Conservation (phyloP, 2,113 vertebrate species). For the Solenodon paradoxus region DNA sequence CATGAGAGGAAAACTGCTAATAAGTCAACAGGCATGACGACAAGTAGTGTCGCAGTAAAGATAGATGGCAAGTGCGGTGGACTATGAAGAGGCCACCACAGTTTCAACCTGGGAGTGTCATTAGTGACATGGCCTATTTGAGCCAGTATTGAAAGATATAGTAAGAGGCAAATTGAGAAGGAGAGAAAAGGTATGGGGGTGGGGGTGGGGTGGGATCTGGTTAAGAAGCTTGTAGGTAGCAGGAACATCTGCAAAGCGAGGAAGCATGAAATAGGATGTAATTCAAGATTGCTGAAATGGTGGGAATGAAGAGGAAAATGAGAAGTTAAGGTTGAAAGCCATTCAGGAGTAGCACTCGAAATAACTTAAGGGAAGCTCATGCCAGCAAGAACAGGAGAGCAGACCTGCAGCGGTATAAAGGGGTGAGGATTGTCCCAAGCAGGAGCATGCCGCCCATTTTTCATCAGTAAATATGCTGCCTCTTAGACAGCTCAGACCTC, state of each 20-base stretch:
- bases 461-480: background rate
- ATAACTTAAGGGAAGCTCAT: background rate
- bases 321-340: background rate
- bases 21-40: background rate
- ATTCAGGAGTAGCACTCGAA: background rate
- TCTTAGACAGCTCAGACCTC: background rate
- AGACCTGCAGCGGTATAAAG: background rate
- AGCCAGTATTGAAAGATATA: background rate
- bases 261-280: background rate
- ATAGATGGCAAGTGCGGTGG: no score
- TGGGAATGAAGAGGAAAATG: background rate
- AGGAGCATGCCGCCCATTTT: background rate
- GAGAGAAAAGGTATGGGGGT: background rate
- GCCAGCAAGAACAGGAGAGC: background rate
- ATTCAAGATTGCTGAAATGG: background rate
- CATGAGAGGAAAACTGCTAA: background rate
- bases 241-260: background rate
- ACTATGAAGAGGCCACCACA: background rate
- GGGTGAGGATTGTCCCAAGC: background rate
- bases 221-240: background rate
- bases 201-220: accelerated
- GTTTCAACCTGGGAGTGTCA: background rate
- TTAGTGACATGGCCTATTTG: background rate
- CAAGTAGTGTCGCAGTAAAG: no score
- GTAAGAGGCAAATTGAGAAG: background rate